Conservation (phyloP, 2,888 invertebrate genomes). For the Dusona sp. region DNA sequence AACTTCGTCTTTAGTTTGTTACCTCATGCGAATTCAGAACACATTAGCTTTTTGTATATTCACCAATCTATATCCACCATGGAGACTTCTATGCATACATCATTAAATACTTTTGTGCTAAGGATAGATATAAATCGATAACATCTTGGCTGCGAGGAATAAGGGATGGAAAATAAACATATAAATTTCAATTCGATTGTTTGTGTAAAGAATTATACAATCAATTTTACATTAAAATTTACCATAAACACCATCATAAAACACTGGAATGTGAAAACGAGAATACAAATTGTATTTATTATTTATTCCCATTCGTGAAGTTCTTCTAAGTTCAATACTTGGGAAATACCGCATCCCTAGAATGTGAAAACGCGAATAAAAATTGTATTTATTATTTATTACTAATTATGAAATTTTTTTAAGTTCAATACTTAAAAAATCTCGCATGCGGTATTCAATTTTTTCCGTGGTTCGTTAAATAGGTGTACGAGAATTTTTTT, state of each 20-base stretch:
- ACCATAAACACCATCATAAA: not conserved
- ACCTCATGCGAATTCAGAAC: not conserved
- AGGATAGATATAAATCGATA: not conserved
- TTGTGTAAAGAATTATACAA: not conserved
- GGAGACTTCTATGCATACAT: not conserved
- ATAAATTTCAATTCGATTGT: not conserved
- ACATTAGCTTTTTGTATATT: not conserved
- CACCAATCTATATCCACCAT: constrained; percentile 7
- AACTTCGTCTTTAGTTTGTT: not conserved
- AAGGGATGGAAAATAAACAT: not conserved
- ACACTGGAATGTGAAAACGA: not conserved
- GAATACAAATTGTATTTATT: not conserved
- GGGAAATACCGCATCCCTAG: too few species aligned
- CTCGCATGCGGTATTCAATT: too few species aligned
- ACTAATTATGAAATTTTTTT: not conserved
- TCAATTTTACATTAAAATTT: not conserved
- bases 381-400: not conserved
- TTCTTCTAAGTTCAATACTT: not conserved
- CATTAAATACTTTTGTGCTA: not conserved
- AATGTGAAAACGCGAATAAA: not conserved
- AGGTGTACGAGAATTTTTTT: not conserved
- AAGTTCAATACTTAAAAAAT: too few species aligned
- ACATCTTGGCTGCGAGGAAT: not conserved
- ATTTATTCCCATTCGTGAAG: not conserved
- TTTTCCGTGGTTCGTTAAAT: not conserved